These are phyloP conservation scores for Macaria liturata DNA, from an alignment of 2,888 invertebrate species.

Conservation along the genomic window DNA sequence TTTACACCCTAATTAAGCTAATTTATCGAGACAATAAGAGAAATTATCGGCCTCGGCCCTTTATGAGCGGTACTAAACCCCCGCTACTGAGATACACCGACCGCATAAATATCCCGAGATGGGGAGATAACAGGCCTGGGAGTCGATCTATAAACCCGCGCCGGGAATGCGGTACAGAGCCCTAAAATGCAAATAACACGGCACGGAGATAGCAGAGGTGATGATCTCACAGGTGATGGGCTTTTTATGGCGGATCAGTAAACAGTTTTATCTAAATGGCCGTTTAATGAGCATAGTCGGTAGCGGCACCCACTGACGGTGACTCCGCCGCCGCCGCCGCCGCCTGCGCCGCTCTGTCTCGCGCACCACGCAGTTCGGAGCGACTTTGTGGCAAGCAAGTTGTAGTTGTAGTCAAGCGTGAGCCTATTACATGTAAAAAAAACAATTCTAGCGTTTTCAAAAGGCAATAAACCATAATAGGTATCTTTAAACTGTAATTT, in stretches of 20 bases:
- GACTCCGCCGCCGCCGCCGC: constrained; percentile 1
- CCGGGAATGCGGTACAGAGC: constrained; percentile 56
- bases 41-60: constrained; percentile 72
- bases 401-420: no score
- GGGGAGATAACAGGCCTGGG: constrained; percentile 59
- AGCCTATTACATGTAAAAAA: no score
- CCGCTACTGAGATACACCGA: constrained; percentile 77
- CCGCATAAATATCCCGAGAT: constrained; percentile 74
- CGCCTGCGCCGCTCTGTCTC: neutral
- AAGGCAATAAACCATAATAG: no score
- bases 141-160: constrained; percentile 50
- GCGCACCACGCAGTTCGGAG: no score
- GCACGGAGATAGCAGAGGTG: constrained; percentile 38
- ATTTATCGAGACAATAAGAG: constrained; percentile 80
- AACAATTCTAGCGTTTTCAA: no score
- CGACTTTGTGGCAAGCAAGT: no score
- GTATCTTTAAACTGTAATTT: no score
- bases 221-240: constrained; percentile 52
- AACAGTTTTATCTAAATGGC: constrained; percentile 31
- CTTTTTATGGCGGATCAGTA: constrained; percentile 59
- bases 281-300: constrained; percentile 11
- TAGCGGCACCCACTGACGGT: neutral
- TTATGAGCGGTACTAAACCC: constrained; percentile 76
- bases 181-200: constrained; percentile 60
- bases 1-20: constrained; percentile 82